Evolutionary conservation across 1,140 invertebrate species (phyloP), one percentile per base, ranked within the genome.

Genomic region (Brachionus angularis): DNA sequence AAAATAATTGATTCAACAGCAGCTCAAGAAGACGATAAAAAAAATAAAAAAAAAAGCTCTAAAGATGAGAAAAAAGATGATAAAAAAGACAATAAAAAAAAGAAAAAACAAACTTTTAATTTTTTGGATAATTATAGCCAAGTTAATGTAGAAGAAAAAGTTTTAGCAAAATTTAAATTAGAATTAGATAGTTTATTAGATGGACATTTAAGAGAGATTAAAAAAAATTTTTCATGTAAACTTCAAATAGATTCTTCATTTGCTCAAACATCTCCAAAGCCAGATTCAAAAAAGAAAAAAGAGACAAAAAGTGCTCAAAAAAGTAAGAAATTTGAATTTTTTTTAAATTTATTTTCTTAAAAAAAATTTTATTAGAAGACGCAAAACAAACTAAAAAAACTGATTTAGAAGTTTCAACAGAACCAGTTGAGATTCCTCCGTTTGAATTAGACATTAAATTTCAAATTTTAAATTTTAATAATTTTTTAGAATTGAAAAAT

Each of bases 1-100:
- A 46, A 67, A 36, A 67, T 47, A 3, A 34, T 34, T 47, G 25
- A 67, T 3, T 42, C 42, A 67, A 39, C 47, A 12, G 12, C 18
- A 10, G 42, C 10, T 10, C 10, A 47, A 36, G 62, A 46, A 5
- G 62, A 50, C 0, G 5, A 14, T 14, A 50, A 67, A 67, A 67
- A 67, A 27, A 67, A 67, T 23, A 67, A 67, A 12, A 67, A 67
- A n/a, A n/a, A n/a, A n/a, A n/a, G n/a, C n/a, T n/a, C n/a, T n/a
- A n/a, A n/a, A 16, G 39, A 31, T 2, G 31, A 46, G 12, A 67
- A 67, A 47, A 36, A 67, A 10, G 62, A 67, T 7, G 31, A 67
- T 14, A 67, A 47, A 31, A 36, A 67, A 34, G 47, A 67, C 10
- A 29, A 16, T 12, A 67, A 67, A 47, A 67, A 67, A 47, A 67